Conservation (phyloP, 1,140 invertebrate genomes). For the Parasteatoda tepidariorum region DNA sequence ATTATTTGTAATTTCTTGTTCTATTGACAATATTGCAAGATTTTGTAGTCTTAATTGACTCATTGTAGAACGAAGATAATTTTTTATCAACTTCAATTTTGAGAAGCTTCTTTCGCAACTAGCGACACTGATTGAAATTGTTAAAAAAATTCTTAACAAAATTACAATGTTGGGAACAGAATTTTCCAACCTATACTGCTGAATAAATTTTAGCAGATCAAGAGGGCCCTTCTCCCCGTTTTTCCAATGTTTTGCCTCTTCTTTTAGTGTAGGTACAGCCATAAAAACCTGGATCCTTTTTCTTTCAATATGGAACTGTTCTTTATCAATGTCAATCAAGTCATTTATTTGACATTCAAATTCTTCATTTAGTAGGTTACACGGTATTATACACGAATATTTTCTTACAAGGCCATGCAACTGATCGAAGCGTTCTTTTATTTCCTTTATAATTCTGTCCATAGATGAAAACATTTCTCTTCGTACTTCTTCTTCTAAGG, state of each 20-base stretch:
- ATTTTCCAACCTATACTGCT: constrained; percentile 10
- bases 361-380: not conserved
- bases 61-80: not conserved
- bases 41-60: not conserved
- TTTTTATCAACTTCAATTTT: not conserved
- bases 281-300: constrained; percentile 17
- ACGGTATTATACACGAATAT: not conserved
- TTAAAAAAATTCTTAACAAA: constrained; percentile 1
- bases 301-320: constrained; percentile 3
- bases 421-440: not conserved
- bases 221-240: not conserved
- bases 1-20: not conserved
- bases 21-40: not conserved
- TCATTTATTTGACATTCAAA: not conserved
- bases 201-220: constrained; percentile 18
- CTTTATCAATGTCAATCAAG: not conserved
- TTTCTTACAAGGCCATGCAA: constrained; percentile 4
- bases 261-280: not conserved
- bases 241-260: not conserved
- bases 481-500: not conserved
- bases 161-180: constrained; percentile 21
- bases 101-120: not conserved
- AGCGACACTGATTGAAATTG: not conserved
- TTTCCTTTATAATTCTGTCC: not conserved
- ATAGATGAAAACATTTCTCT: not conserved